Percentiles rank a stretch among this genome's conserved stretches.
Evolutionary conservation across 2,113 vertebrate genomes (phyloP).

Genomic region (Capreolus pygargus): DNA sequence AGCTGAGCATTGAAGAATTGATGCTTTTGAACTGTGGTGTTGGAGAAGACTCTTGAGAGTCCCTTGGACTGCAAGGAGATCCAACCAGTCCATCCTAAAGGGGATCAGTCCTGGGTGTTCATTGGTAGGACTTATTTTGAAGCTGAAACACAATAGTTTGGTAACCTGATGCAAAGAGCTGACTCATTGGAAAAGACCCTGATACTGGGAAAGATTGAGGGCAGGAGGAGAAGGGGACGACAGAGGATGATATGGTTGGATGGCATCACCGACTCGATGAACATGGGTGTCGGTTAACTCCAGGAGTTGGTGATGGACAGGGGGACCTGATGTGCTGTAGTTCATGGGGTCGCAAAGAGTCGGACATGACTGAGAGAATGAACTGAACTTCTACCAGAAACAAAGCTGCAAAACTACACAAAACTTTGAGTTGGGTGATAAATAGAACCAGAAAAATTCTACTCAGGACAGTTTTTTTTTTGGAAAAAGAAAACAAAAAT

Average conservation of each 20-base stretch:
- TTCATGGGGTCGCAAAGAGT: neutral
- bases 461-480: neutral
- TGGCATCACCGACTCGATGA: neutral
- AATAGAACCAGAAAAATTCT: neutral
- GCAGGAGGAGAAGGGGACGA: neutral
- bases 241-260: neutral
- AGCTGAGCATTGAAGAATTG: fast-evolving
- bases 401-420: neutral
- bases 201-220: neutral
- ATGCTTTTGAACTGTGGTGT: neutral
- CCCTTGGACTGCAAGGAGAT: neutral
- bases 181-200: neutral
- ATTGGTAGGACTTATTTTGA: neutral
- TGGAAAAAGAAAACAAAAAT: neutral
- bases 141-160: neutral
- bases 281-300: neutral
- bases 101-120: neutral
- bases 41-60: neutral
- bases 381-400: neutral
- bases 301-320: neutral
- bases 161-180: neutral
- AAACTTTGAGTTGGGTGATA: neutral
- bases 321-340: neutral
- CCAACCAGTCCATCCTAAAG: neutral
- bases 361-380: neutral